Evolutionary conservation across 2,113 vertebrate species (phyloP).

Genomic region (Barbus barbus): DNA sequence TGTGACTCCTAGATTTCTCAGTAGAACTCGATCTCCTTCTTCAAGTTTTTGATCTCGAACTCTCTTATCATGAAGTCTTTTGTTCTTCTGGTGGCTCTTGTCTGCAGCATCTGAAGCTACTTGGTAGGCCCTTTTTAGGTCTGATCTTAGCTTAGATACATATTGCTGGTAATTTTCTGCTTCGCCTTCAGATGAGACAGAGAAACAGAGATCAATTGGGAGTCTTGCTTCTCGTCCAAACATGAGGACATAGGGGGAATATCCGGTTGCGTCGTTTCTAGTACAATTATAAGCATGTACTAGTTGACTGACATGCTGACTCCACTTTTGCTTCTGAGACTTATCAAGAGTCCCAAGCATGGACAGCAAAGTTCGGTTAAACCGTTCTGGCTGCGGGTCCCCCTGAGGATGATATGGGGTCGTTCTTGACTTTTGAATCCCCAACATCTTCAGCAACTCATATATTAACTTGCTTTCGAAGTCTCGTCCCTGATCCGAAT

Average conservation of each 20-base stretch:
- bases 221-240: slow-evolving; percentile 30
- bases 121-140: slow-evolving; percentile 10
- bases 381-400: background rate
- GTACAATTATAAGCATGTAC: slow-evolving; percentile 32
- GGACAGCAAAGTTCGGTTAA: background rate
- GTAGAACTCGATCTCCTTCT: background rate
- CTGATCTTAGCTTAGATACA: background rate
- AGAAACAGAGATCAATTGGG: slow-evolving; percentile 31
- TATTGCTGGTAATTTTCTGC: background rate
- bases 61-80: background rate
- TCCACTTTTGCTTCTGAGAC: background rate
- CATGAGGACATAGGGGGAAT: slow-evolving; percentile 21
- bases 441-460: background rate
- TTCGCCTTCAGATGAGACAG: background rate
- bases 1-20: background rate
- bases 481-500: background rate
- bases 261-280: background rate
- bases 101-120: slow-evolving; percentile 14
- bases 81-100: background rate
- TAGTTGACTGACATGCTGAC: slow-evolving; percentile 12
- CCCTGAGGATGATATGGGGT: background rate
- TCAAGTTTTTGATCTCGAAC: background rate
- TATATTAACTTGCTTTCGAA: background rate
- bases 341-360: slow-evolving; percentile 23
- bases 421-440: background rate